These are phyloP conservation scores for Gnathonemus echidnorhynchus DNA, from an alignment of 2,113 vertebrate species.

Conservation along the genomic window DNA sequence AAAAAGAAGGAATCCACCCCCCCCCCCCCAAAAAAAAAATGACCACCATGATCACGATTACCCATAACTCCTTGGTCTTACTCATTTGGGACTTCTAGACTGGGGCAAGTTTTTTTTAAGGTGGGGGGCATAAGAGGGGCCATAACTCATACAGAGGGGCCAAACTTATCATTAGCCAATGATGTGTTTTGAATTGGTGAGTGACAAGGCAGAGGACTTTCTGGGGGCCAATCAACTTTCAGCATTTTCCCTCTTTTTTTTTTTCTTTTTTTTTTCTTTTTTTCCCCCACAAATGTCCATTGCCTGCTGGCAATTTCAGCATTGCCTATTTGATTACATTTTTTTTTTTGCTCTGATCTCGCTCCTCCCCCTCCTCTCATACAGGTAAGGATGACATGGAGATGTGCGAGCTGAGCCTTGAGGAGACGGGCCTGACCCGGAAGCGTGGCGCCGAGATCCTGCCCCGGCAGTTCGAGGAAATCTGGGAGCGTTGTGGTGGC, in stretches of 20 bases:
- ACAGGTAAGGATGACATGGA: slow-evolving; percentile 98
- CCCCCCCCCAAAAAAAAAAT: too few relatives aligned
- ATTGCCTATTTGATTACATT: not conserved
- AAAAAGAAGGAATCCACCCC: not conserved
- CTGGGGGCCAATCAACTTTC: not conserved
- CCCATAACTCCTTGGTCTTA: not conserved
- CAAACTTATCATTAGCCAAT: not conserved
- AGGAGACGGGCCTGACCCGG: slow-evolving; percentile 92
- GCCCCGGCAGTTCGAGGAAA: slow-evolving; percentile 89
- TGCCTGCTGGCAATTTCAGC: not conserved
- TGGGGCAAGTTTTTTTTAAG: not conserved
- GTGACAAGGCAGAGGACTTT: not conserved
- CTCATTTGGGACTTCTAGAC: not conserved
- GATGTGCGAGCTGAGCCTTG: slow-evolving; percentile 97
- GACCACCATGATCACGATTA: not conserved
- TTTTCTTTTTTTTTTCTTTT: not conserved
- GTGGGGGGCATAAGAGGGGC: too few relatives aligned
- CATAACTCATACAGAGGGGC: not conserved
- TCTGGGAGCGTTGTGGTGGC: slow-evolving; percentile 95
- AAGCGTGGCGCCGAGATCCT: slow-evolving; percentile 94
- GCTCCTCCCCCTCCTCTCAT: too few relatives aligned
- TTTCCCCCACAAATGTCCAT: not conserved
- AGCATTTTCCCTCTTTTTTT: not conserved
- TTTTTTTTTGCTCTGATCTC: not conserved
- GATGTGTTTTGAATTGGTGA: not conserved